phyloP scores from a whole-genome alignment of 2,797 vertebrate species.

The Malacoraja senta region DNA sequence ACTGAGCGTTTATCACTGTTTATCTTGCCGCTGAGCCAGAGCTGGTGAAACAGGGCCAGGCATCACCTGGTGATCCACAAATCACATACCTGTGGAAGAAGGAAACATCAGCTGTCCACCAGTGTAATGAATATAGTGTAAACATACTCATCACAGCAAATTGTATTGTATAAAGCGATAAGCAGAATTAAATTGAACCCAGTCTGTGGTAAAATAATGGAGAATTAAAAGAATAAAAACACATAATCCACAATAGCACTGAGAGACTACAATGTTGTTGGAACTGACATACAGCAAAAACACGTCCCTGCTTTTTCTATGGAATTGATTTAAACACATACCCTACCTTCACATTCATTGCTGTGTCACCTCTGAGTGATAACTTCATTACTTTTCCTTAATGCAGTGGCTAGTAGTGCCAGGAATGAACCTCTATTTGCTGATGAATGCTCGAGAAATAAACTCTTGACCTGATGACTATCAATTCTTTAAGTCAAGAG shows the following conservation, averaged over 20 bases:
- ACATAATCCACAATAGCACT: neutral
- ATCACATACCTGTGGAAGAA: neutral
- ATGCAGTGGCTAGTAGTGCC: neutral
- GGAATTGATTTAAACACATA: neutral
- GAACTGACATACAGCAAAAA: neutral
- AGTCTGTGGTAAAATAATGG: neutral
- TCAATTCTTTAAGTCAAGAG: neutral
- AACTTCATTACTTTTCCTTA: neutral
- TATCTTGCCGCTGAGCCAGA: neutral
- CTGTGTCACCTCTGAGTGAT: neutral
- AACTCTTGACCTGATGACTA: neutral
- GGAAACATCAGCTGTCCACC: conserved; percentile 6
- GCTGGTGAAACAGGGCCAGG: neutral
- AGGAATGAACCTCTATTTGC: neutral
- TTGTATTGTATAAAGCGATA: neutral
- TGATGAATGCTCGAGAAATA: neutral
- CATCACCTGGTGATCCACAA: neutral
- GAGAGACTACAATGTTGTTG: neutral
- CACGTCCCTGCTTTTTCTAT: neutral
- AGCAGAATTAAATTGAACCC: neutral
- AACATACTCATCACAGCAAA: neutral
- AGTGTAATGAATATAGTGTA: neutral
- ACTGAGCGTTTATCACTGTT: neutral
- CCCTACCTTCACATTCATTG: too few species aligned
- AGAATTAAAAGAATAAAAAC: neutral